These are phyloP conservation scores for Thalassarche chlororhynchos DNA, from an alignment of 2,113 vertebrate genomes.

Conservation along the genomic window DNA sequence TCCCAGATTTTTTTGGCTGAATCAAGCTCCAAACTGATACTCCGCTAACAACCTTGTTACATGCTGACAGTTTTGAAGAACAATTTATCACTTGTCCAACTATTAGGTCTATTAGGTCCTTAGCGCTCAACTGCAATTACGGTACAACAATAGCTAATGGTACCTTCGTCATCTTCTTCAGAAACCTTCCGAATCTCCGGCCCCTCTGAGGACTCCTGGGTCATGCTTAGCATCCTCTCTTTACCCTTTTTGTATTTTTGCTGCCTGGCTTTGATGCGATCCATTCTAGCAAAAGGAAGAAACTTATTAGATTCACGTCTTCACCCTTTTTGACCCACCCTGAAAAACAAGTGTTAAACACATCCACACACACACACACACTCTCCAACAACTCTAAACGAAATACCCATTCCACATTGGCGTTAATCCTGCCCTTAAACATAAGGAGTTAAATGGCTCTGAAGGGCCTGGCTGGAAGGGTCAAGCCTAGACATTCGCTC, in stretches of 20 bases:
- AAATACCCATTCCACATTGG: neutral
- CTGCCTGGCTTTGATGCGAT: slow-evolving; percentile 96
- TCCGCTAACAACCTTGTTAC: neutral
- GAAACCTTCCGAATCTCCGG: slow-evolving; percentile 77
- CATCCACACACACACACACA: accelerated
- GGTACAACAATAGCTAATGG: neutral
- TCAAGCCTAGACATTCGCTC: neutral
- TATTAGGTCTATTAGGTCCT: neutral
- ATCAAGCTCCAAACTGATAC: neutral
- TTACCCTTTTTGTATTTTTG: slow-evolving; percentile 98
- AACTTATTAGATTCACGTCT: neutral
- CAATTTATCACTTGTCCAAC: neutral
- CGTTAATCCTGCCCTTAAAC: neutral
- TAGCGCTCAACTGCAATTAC: neutral
- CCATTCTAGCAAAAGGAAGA: slow-evolving; percentile 85
- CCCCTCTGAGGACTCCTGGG: slow-evolving; percentile 89
- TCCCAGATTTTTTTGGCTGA: neutral
- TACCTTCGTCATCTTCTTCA: slow-evolving; percentile 91
- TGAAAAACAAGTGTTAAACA: neutral
- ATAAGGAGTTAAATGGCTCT: neutral
- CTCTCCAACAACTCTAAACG: neutral
- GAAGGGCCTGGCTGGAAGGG: neutral
- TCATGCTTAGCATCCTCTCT: slow-evolving; percentile 92
- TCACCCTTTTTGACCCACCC: neutral
- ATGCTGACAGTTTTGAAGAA: neutral